Percentiles rank a stretch among this genome's conserved stretches.
Evolutionary conservation across 1,140 invertebrate genomes (phyloP).

Genomic region (Ptiloglossa arizonensis): DNA sequence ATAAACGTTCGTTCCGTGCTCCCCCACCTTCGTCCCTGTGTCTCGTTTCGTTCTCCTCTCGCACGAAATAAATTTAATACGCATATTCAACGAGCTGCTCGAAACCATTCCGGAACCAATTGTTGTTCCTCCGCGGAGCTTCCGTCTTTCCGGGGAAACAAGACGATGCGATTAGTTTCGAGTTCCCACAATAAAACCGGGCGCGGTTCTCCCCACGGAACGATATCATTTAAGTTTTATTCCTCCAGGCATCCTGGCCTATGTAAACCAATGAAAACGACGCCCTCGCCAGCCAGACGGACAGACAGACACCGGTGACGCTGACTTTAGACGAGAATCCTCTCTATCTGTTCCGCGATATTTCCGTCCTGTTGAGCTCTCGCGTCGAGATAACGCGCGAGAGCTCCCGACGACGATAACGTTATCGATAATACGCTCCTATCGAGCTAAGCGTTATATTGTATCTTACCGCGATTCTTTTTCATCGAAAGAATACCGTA

Average conservation of each 20-base stretch:
- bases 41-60: not conserved
- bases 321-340: slow-evolving; percentile 11
- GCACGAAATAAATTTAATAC: slow-evolving; percentile 35
- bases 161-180: slow-evolving; percentile 24
- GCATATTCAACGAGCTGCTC: slow-evolving; percentile 15
- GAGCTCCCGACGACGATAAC: not conserved
- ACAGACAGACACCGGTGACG: too few relatives aligned
- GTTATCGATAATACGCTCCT: not conserved
- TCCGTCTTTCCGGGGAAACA: not conserved
- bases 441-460: too few relatives aligned
- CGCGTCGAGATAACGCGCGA: slow-evolving; percentile 24
- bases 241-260: not conserved
- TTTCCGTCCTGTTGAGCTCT: slow-evolving; percentile 67
- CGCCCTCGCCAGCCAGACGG: too few relatives aligned
- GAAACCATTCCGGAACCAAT: slow-evolving; percentile 18
- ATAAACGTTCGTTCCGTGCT: not conserved
- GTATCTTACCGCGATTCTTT: too few relatives aligned
- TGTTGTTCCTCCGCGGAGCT: not conserved
- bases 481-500: too few relatives aligned
- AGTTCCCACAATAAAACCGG: slow-evolving; percentile 16
- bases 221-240: slow-evolving; percentile 38
- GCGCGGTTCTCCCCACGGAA: not conserved
- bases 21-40: not conserved
- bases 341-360: slow-evolving; percentile 65
- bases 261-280: slow-evolving; percentile 3